phyloP scores from a whole-genome alignment of 2,888 invertebrate species.

The Drosophila formosana region DNA sequence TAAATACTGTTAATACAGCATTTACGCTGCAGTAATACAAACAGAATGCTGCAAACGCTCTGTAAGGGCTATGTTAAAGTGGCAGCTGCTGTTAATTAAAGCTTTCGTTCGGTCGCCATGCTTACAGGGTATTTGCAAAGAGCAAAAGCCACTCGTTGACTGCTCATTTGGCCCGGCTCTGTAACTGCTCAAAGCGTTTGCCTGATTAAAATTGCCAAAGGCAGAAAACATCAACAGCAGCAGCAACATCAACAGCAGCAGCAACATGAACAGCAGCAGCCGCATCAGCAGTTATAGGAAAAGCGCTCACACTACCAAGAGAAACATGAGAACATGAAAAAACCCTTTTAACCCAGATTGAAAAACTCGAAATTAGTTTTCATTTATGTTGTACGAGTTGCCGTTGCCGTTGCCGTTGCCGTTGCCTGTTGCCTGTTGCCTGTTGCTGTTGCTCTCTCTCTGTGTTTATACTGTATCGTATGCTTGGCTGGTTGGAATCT shows the following conservation, averaged over 20 bases:
- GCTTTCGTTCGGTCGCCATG: neutral
- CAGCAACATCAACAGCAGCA: constrained; percentile 6
- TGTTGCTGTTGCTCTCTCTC: constrained; percentile 14
- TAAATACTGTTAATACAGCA: too few species aligned
- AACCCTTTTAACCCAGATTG: constrained; percentile 80
- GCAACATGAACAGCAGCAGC: neutral
- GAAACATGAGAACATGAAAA: constrained; percentile 21
- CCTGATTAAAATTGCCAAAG: constrained; percentile 72
- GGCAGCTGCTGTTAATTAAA: too few species aligned
- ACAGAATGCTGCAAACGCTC: too few species aligned
- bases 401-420: constrained; percentile 20
- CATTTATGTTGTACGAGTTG: constrained; percentile 65
- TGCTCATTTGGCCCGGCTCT: constrained; percentile 22
- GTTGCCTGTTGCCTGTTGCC: constrained; percentile 21
- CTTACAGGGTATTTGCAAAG: constrained; percentile 17
- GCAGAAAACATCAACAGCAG: constrained; percentile 44
- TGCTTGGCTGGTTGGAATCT: constrained; percentile 8
- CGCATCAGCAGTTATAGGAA: constrained; percentile 7
- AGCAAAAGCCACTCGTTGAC: constrained; percentile 23
- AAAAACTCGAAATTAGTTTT: constrained; percentile 81
- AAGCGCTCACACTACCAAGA: constrained; percentile 21
- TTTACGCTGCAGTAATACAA: too few species aligned
- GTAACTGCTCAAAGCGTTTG: constrained; percentile 59
- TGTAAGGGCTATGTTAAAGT: too few species aligned
- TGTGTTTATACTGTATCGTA: constrained; percentile 37